phyloP scores from a whole-genome alignment of 2,888 invertebrate species.

The Aelia acuminata region DNA sequence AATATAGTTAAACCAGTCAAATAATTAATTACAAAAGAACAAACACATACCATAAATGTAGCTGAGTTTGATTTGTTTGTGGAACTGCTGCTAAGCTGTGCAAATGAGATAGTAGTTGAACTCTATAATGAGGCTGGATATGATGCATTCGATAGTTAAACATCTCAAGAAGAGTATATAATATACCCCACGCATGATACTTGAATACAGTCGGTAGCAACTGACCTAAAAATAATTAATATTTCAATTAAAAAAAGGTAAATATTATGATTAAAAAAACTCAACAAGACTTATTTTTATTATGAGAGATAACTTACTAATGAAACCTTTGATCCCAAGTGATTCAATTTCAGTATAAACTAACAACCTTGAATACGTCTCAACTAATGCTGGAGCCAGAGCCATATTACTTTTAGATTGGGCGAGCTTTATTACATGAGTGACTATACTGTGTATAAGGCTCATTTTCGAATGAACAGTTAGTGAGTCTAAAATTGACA shows the following conservation, averaged over 20 bases:
- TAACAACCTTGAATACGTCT: constrained; percentile 92
- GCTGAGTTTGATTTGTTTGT: constrained; percentile 94
- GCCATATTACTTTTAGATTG: constrained; percentile 88
- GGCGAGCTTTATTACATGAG: constrained; percentile 91
- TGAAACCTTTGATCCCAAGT: constrained; percentile 95
- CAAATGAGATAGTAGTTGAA: constrained; percentile 91
- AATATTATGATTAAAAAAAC: constrained; percentile 50
- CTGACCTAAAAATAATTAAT: constrained; percentile 75
- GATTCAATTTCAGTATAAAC: constrained; percentile 98
- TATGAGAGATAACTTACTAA: constrained; percentile 75
- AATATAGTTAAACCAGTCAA: neutral
- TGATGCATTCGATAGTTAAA: constrained; percentile 96
- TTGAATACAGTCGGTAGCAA: constrained; percentile 92
- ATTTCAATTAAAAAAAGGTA: constrained; percentile 7
- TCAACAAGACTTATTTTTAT: neutral
- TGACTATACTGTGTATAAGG: constrained; percentile 86
- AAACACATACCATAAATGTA: constrained; percentile 84
- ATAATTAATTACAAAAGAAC: neutral
- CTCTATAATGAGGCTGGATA: constrained; percentile 95
- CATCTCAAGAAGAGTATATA: constrained; percentile 97
- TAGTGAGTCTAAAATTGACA: constrained; percentile 92
- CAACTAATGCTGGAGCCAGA: constrained; percentile 91
- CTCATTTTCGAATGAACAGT: constrained; percentile 95
- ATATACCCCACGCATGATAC: constrained; percentile 93
- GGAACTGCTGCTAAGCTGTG: constrained; percentile 92